These are phyloP conservation scores for Mellivora capensis DNA, from an alignment of 2,113 vertebrate genomes.

Conservation along the genomic window DNA sequence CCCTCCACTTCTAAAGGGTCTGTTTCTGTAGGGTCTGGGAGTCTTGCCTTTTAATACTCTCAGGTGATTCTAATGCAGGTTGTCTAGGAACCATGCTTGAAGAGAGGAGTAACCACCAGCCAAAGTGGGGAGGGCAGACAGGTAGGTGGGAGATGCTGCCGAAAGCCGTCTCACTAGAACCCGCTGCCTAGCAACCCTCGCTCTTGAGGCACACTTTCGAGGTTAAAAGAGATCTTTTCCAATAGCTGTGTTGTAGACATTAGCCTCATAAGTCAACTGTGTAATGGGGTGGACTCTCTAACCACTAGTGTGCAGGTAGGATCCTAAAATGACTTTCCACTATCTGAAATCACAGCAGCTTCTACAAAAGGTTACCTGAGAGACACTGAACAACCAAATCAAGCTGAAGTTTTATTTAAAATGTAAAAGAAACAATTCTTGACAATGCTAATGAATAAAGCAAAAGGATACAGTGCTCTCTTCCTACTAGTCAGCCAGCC, in stretches of 20 bases:
- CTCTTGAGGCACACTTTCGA: background rate
- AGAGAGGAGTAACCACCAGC: background rate
- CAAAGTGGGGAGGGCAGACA: background rate
- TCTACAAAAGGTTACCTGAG: background rate
- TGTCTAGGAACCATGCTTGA: background rate
- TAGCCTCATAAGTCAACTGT: background rate
- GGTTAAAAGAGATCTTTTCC: background rate
- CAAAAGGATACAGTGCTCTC: background rate
- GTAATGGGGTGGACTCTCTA: background rate
- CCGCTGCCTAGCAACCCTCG: background rate
- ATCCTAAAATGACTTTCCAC: background rate
- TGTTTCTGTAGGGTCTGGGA: background rate
- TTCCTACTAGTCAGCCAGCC: background rate
- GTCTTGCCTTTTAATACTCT: background rate
- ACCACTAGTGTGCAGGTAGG: background rate
- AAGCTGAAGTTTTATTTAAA: constrained; percentile 69
- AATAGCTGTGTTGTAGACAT: background rate
- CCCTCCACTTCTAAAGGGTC: background rate
- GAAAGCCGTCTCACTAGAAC: background rate
- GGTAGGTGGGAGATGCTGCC: background rate
- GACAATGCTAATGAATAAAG: constrained; percentile 48
- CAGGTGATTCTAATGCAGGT: background rate
- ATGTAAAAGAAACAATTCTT: constrained; percentile 43
- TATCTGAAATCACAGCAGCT: background rate
- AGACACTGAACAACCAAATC: background rate